Base-by-base conservation (phyloP, 2,888 invertebrate genomes). In the Tryphoninae sp. region DNA sequence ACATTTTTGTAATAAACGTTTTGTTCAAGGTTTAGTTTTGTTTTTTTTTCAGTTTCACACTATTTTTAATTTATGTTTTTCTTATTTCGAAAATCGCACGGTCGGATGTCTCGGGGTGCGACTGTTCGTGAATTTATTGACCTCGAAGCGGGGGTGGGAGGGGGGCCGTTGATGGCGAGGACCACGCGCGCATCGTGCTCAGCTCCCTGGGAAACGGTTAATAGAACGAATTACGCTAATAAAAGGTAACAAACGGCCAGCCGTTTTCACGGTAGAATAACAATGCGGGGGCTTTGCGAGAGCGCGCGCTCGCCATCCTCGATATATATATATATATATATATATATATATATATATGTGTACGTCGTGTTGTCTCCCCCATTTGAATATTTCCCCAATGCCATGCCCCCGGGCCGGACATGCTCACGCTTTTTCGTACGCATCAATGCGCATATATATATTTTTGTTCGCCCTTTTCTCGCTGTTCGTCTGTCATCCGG, bases 251-350 rank as follows among this genome's bases (percentile, higher is more conserved):
- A 89, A 88, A 45, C 45, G 89, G 87, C 82, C 88, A 86, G 89
- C 82, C 90, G 90, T 91, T 91, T 91, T 91, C 90, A 91, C 90
- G 90, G 89, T 91, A 91, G 90, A 91, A 91, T 91, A 90, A 90
- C 90, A 91, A 91, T 91, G 89, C 67, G 69, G 71, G 87, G 86
- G 87, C 84, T 84, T 82, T 85, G 86, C 85, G 75, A 80, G 76
- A 82, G 80, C 13, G 40, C 22, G 19, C 81, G 78, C 82, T 78
- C 82, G 64, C 77, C 64, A 59, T 33, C 16, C 72, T 67, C 13
- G 13, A 73, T 51, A 26, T 19, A 40, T 58, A 51, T 64, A 67
- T 45, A 69, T 55, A 68, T 77, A 67, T 45, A 69, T 55, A 68
- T 77, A n/a, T n/a, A 73, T 51, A 26, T 19, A 40, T 58, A 51